These are phyloP conservation scores for Rhinatrema bivittatum DNA, from an alignment of 2,797 vertebrate species.

Conservation along the genomic window DNA sequence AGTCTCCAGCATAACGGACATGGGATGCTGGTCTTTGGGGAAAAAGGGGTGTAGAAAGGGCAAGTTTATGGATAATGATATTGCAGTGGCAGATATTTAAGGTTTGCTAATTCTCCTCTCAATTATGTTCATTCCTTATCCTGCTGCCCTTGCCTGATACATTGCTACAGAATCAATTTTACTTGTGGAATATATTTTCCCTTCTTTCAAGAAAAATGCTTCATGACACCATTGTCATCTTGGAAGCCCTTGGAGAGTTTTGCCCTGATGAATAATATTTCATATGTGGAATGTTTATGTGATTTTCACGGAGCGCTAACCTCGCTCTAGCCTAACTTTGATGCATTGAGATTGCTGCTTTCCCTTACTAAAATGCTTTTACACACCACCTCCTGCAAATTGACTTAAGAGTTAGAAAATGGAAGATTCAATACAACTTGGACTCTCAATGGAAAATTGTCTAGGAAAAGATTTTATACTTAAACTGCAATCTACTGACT, in stretches of 20 bases:
- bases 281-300: conserved; percentile 67
- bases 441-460: conserved; percentile 33
- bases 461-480: conserved; percentile 45
- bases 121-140: conserved; percentile 70
- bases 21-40: conserved; percentile 70
- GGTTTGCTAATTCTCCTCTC: conserved; percentile 87
- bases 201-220: conserved; percentile 45
- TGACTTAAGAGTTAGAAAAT: conserved; percentile 61
- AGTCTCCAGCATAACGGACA: conserved; percentile 58
- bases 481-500: conserved; percentile 23
- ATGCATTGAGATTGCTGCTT: conserved; percentile 59
- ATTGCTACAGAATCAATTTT: conserved; percentile 69
- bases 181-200: conserved; percentile 53
- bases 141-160: conserved; percentile 51
- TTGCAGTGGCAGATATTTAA: conserved; percentile 85
- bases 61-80: conserved; percentile 98
- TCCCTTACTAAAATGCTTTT: conserved; percentile 62
- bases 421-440: conserved; percentile 52
- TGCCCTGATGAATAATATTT: conserved; percentile 76
- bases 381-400: conserved; percentile 61
- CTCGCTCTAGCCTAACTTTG: conserved; percentile 51
- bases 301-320: conserved; percentile 64
- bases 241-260: conserved; percentile 56
- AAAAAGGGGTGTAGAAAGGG: conserved; percentile 73
- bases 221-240: conserved; percentile 63